These are phyloP conservation scores for Aleiodes leptofemur DNA, from an alignment of 2,888 invertebrate genomes.

Conservation along the genomic window DNA sequence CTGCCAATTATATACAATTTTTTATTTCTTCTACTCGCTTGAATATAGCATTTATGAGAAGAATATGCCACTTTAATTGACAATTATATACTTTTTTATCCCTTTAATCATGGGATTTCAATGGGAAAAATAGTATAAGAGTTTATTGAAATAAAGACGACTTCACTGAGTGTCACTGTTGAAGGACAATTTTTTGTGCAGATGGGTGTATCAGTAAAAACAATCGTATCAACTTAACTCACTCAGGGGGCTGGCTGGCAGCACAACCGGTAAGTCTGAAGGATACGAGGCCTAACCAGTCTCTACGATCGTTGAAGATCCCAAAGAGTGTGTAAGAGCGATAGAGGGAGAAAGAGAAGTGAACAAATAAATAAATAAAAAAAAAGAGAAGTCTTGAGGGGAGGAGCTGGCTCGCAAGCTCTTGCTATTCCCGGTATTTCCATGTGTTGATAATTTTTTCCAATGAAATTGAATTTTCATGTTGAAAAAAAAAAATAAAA, in stretches of 20 bases:
- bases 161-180: constrained; percentile 67
- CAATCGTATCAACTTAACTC: constrained; percentile 72
- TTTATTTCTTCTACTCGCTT: too few species aligned
- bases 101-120: too few species aligned
- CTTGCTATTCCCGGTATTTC: constrained; percentile 72
- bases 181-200: constrained; percentile 73
- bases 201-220: constrained; percentile 72
- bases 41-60: too few species aligned
- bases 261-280: constrained; percentile 51
- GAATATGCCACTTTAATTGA: too few species aligned
- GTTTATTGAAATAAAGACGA: constrained; percentile 35
- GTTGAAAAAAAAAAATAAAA: constrained; percentile 12
- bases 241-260: constrained; percentile 61
- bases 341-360: constrained; percentile 34
- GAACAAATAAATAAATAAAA: too few species aligned
- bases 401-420: constrained; percentile 56
- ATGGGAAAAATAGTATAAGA: constrained; percentile 31
- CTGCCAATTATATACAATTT: too few species aligned
- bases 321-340: background rate
- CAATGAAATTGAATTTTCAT: background rate
- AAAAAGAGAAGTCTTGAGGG: constrained; percentile 28
- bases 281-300: constrained; percentile 50
- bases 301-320: constrained; percentile 23
- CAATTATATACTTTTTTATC: too few species aligned
- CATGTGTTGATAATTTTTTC: constrained; percentile 59